Base-by-base conservation (phyloP, 1,140 invertebrate genomes). In the Bradynema listronoti region DNA sequence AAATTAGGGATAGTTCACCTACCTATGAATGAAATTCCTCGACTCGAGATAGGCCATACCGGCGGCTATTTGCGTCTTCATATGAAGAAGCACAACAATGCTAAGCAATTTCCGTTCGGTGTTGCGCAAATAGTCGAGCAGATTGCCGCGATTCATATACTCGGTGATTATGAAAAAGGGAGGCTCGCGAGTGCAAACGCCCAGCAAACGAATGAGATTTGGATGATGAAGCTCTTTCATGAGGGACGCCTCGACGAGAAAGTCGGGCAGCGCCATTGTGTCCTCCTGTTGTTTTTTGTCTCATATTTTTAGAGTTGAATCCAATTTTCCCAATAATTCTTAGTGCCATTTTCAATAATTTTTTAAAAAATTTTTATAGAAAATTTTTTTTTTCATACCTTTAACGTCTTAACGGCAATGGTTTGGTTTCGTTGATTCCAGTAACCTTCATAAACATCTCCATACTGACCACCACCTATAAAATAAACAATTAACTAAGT, bases 151-250 rank as follows among this genome's bases (percentile, higher is more conserved):
- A 52, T 88, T 88, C 94, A 99, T 99, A 79, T 96, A 98, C 52
- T 71, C 94, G 6, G 94, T 98, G 64, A 99, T 93, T 70, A 99
- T 98, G 79, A 96, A 98, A 80, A 97, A 97, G 0, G 94, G 94
- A 4, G 92, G 91, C 80, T 97, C 92, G 29, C 91, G 82, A 0
- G 92, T 98, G 81, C 93, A 98, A 29, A 98, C 92, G 66, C 83
- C 90, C 67, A 97, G 84, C 57, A 99, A 83, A 81, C 97, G 91
- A 52, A 99, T 93, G 61, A 99, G 82, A 83, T 99, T 99, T 6
- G 90, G 89, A 82, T 99, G 95, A 76, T 93, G 91, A 90, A 99
- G 94, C 81, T 95, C 91, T 79, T 99, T 99, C 94, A 99, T 99
- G 47, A 99, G 96, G 54, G 89, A 86, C 4, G 95, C 95, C 81